Percentiles rank a stretch among this genome's conserved stretches.
Conservation (phyloP, 1,140 invertebrate genomes). For the Trichonephila clavata region DNA sequence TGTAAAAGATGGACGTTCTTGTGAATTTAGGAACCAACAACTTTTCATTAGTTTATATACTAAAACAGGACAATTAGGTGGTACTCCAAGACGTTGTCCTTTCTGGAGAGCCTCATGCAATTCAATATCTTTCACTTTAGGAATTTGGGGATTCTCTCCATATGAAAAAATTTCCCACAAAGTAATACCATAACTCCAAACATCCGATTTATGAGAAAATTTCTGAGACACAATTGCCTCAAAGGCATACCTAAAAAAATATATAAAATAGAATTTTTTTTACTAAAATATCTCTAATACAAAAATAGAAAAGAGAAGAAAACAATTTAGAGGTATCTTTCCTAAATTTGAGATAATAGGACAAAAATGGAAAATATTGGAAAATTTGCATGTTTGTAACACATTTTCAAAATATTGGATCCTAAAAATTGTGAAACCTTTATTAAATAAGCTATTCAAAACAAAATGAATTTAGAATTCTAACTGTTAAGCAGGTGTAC, state of each 20-base stretch:
- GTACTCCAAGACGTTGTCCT: conserved; percentile 87
- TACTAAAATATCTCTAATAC: no score
- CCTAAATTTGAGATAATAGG: no score
- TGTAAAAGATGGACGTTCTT: conserved; percentile 87
- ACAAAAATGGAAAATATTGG: no score
- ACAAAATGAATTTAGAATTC: no score
- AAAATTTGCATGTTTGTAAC: no score
- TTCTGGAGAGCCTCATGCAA: conserved; percentile 82
- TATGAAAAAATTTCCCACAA: conserved; percentile 96
- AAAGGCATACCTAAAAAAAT: conserved; percentile 89
- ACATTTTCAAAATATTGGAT: no score
- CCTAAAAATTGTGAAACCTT: no score
- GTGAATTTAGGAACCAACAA: conserved; percentile 89
- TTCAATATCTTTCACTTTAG: conserved; percentile 78
- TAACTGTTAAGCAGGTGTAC: no score
- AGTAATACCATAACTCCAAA: conserved; percentile 97
- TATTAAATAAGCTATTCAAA: no score
- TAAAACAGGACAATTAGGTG: conserved; percentile 86
- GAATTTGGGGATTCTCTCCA: conserved; percentile 89
- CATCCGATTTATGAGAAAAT: conserved; percentile 92
- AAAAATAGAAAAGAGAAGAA: no score
- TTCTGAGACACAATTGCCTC: conserved; percentile 89
- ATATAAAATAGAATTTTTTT: no score
- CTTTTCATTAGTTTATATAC: conserved; percentile 89
- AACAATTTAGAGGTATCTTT: no score